Evolutionary conservation across 2,797 vertebrate species (phyloP).

Genomic region (Girardinus metallicus): DNA sequence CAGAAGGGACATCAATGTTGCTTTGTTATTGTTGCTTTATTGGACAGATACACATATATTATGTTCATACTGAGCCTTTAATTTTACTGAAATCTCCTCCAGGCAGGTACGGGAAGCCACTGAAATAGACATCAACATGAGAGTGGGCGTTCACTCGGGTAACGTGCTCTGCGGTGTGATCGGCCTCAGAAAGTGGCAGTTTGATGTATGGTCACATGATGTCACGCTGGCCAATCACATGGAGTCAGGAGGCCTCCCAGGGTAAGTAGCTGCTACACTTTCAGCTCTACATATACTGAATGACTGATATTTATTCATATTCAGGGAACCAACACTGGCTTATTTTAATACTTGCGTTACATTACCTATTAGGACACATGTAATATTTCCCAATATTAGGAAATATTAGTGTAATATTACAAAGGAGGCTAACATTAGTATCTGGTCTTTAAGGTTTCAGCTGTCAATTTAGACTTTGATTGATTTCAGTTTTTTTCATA

Average conservation of each 20-base stretch:
- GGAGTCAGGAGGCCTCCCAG: constrained; percentile 95
- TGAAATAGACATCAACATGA: constrained; percentile 96
- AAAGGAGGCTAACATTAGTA: not conserved
- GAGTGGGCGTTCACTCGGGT: constrained; percentile 96
- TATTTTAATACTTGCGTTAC: not conserved
- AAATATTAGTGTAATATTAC: not conserved
- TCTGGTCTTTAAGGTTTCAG: not conserved
- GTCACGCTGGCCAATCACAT: constrained; percentile 98
- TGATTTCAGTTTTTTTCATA: not conserved
- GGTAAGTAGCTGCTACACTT: constrained; percentile 76
- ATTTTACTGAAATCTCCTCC: constrained; percentile 21
- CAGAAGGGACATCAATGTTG: not conserved
- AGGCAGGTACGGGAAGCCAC: constrained; percentile 97
- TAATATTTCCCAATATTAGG: not conserved
- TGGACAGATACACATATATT: not conserved
- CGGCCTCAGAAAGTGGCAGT: constrained; percentile 98
- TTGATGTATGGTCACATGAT: constrained; percentile 97
- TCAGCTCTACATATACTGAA: not conserved
- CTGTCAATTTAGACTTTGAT: not conserved
- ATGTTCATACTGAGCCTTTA: not conserved
- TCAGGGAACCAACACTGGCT: not conserved
- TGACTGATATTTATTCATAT: not conserved
- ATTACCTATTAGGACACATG: not conserved
- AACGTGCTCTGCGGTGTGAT: constrained; percentile 97
- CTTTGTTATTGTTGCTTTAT: constrained; percentile 4